Evolutionary conservation across 2,797 vertebrate species (phyloP).

Genomic region (Diplodus puntazzo): DNA sequence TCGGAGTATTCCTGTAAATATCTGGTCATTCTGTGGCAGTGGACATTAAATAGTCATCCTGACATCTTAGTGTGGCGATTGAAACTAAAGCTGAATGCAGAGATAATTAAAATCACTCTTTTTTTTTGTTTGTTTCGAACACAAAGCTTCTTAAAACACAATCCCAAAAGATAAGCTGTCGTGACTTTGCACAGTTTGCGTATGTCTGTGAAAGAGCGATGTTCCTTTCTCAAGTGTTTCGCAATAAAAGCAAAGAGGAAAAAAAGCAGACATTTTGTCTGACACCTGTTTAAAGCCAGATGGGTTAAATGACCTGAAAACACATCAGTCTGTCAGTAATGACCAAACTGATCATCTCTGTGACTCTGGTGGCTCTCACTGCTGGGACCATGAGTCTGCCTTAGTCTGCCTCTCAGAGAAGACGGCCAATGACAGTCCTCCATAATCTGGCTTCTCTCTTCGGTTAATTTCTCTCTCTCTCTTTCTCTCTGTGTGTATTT

Average conservation of each 20-base stretch:
- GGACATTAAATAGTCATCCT: not conserved
- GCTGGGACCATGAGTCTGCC: constrained; percentile 92
- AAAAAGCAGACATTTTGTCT: not conserved
- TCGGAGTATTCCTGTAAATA: not conserved
- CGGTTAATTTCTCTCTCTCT: constrained; percentile 1
- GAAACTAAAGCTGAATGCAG: not conserved
- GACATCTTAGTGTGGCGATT: not conserved
- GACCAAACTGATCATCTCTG: constrained; percentile 56
- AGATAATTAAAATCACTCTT: not conserved
- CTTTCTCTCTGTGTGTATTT: not conserved
- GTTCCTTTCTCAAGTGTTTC: not conserved
- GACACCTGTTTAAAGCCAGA: not conserved
- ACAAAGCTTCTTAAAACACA: no score
- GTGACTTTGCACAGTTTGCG: not conserved
- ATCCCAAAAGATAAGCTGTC: not conserved
- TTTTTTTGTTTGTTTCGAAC: no score
- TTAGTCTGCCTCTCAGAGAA: constrained; percentile 81
- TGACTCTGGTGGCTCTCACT: constrained; percentile 76
- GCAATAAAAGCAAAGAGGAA: not conserved
- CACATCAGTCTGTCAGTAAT: constrained; percentile 14
- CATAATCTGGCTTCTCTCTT: constrained; percentile 27
- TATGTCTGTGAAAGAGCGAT: not conserved
- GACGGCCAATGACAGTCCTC: constrained; percentile 48
- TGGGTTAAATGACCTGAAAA: constrained; percentile 8
- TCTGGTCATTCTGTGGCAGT: not conserved